Evolutionary conservation across 2,888 invertebrate species (phyloP).

Genomic region (Trissolcus japonicus): DNA sequence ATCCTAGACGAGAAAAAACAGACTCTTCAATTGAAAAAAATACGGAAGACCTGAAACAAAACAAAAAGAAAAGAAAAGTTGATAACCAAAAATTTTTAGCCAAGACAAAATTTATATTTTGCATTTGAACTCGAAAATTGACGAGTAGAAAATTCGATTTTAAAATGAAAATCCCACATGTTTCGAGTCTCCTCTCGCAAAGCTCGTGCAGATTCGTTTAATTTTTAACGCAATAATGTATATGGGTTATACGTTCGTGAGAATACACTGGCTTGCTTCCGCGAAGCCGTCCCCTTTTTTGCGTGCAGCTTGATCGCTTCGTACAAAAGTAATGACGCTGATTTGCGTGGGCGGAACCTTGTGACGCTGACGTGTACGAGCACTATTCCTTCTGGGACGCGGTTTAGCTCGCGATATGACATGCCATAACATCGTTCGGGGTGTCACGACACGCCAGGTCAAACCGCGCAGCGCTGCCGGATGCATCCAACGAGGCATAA

Average conservation of each 20-base stretch:
- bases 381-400: slow-evolving; percentile 36
- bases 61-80: too few relatives aligned
- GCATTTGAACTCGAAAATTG: too few relatives aligned
- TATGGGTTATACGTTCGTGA: background rate
- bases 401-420: slow-evolving; percentile 50
- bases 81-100: too few relatives aligned
- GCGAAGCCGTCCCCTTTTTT: slow-evolving; percentile 17
- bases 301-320: slow-evolving; percentile 35
- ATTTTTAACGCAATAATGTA: slow-evolving; percentile 6
- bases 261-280: slow-evolving; percentile 1
- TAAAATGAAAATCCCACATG: too few relatives aligned
- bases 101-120: too few relatives aligned
- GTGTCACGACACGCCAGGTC: slow-evolving; percentile 46
- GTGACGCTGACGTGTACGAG: slow-evolving; percentile 15
- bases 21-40: too few relatives aligned
- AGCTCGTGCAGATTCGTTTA: slow-evolving; percentile 1
- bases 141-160: too few relatives aligned
- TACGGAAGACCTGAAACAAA: too few relatives aligned
- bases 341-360: slow-evolving; percentile 33
- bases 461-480: slow-evolving; percentile 49
- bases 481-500: slow-evolving; percentile 60
- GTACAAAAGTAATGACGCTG: slow-evolving; percentile 42
- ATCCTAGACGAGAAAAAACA: too few relatives aligned
- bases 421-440: slow-evolving; percentile 47
- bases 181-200: too few relatives aligned